phyloP scores from a whole-genome alignment of 2,888 invertebrate genomes.

The Dorcus parallelipipedus region DNA sequence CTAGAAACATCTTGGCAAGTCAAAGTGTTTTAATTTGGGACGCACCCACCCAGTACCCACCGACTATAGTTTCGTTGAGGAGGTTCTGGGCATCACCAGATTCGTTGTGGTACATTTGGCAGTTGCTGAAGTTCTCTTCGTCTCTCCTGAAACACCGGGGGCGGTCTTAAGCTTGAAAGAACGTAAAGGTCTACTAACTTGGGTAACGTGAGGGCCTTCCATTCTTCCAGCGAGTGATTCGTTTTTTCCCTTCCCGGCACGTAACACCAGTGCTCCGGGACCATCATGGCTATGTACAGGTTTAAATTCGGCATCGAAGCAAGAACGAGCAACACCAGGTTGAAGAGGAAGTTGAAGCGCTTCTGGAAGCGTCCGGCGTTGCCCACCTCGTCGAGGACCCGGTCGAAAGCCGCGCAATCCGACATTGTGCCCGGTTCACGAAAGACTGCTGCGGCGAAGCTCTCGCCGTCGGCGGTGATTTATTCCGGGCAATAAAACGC shows the following conservation, averaged over 20 bases:
- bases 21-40: no score
- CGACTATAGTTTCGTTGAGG: background rate
- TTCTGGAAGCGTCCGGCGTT: slow-evolving; percentile 55
- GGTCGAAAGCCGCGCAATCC: slow-evolving; percentile 44
- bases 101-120: slow-evolving; percentile 49
- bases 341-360: slow-evolving; percentile 50
- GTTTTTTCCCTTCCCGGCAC: slow-evolving; percentile 52
- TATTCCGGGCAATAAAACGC: background rate
- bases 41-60: background rate
- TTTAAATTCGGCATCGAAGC: slow-evolving; percentile 55
- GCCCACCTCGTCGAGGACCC: slow-evolving; percentile 53
- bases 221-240: slow-evolving; percentile 50
- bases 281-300: slow-evolving; percentile 53
- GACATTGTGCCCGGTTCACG: no score
- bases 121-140: slow-evolving; percentile 40
- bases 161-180: no score
- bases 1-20: slow-evolving; percentile 31
- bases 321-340: slow-evolving; percentile 42
- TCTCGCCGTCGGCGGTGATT: no score
- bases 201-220: slow-evolving; percentile 55
- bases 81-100: background rate
- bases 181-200: slow-evolving; percentile 41
- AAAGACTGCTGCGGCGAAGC: no score
- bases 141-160: background rate
- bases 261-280: slow-evolving; percentile 58